Evolutionary conservation across 2,113 vertebrate genomes (phyloP), one percentile per base, ranked within the genome.

Genomic region (Saccopteryx bilineata): DNA sequence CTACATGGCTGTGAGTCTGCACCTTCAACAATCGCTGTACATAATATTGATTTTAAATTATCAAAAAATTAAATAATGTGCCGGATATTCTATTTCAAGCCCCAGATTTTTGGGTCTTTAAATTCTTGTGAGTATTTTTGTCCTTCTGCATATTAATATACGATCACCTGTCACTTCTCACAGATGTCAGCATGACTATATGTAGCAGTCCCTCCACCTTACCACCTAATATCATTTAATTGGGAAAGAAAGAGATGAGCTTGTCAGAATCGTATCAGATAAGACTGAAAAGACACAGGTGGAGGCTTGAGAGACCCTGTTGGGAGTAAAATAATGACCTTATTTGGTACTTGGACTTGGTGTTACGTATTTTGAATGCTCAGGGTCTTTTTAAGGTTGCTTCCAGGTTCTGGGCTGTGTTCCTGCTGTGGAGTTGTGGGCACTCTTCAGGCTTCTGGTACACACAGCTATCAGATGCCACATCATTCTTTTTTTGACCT

Each of bases 241-340:
- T 86, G 54, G 52, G 10, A 74, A 63, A 74, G 52, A 72, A 85
- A 79, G 80, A 80, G 39, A 56, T 85, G 54, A 85, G 12, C 26
- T 82, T 86, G 19, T 92, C 52, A 94, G 74, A 82, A 61, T 48
- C 89, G 21, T 92, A n/a, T 82, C 61, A 74, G 31, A 28, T 58
- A 90, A 72, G 8, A 84, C 76, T 84, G 80, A 72, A 87, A 54
- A 87, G 75, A 39, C 54, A 91, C 71, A 65, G 89, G 31, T 85
- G 8, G 15, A 50, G 33, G 50, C 46, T 58, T 79, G 48, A 69
- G 86, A 79, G 66, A 39, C 54, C n/a, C 48, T 19, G 21, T 5
- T 81, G 56, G 72, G 54, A 93, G 63, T 96, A 75, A 76, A 91
- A 84, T 12, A 66, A 56, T 79, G 46, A 74, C 81, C 61, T 96